Base-by-base conservation (phyloP, 2,888 invertebrate genomes). In the Drosophila trichaetosa region DNA sequence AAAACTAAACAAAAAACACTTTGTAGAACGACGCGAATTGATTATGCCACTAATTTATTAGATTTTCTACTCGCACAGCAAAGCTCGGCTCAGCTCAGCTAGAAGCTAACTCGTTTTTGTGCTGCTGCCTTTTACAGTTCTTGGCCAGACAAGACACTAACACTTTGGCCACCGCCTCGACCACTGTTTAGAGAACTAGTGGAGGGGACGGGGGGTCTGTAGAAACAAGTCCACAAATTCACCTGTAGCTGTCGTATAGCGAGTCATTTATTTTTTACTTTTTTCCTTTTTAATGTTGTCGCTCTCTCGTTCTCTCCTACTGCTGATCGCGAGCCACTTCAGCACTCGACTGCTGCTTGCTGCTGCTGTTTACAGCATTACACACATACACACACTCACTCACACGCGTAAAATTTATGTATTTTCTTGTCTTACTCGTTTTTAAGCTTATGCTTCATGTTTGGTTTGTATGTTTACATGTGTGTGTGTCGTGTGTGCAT, bases 361-460 rank as follows among this genome's bases (percentile, higher is more conserved):
- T 74, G 83, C 82, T 86, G 87, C 76, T 87, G 87, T 87, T 84
- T 84, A 87, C 84, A 82, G 74, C 84, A 58, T 66, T 62, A 53
- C 60, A 78, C 33, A 60, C 68, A 69, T 24, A 77, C 61, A 66
- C 34, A 34, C 36, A 54, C 60, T 42, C 40, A 34, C 52, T 53
- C 54, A 60, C 48, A 51, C 73, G 53, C 65, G 42, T 67, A 86
- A 75, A 75, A 73, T 85, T 84, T 78, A 78, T 78, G 78, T 86
- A 73, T 80, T 87, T 83, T 88, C 88, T 87, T 86, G 86, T 88
- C 74, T 82, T 86, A 76, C 89, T 87, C 73, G 89, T 88, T 87
- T 87, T 85, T 73, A 87, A 86, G 89, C 79, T 82, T 74, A 78
- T 78, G 81, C 79, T 81, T 76, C 73, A 69, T 76, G 76, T 82